phyloP scores from a whole-genome alignment of 1,140 invertebrate genomes.

The Ctenoplectra terminalis region DNA sequence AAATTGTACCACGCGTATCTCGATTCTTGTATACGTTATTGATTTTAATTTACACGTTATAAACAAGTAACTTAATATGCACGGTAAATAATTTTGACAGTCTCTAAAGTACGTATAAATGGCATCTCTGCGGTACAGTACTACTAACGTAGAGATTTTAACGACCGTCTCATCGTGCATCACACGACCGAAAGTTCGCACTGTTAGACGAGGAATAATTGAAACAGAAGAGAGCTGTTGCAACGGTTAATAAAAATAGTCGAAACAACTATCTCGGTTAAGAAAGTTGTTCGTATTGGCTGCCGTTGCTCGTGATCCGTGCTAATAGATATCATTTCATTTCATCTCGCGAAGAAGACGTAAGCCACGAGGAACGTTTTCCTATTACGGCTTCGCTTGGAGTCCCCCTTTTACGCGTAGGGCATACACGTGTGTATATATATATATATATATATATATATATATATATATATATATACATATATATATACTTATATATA shows the following conservation, averaged over 20 bases:
- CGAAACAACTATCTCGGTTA: neutral
- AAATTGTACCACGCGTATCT: too few species aligned
- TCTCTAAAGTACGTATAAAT: neutral
- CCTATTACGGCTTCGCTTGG: conserved; percentile 42
- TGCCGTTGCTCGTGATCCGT: neutral
- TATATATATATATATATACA: too few species aligned
- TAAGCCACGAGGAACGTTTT: conserved; percentile 44
- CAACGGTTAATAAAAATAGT: neutral
- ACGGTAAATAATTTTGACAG: too few species aligned
- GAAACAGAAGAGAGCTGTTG: neutral
- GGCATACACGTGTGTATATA: neutral
- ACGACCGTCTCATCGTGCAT: neutral
- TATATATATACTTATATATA: neutral
- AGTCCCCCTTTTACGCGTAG: conserved; percentile 15
- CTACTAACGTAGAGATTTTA: neutral
- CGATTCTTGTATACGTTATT: too few species aligned
- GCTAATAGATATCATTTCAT: conserved; percentile 55
- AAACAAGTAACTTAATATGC: too few species aligned
- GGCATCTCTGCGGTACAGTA: neutral
- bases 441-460: too few species aligned
- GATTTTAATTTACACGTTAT: too few species aligned
- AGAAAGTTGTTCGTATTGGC: neutral
- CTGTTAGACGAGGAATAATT: neutral
- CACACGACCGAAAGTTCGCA: neutral
- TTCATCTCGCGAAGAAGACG: conserved; percentile 36